Evolutionary conservation across 2,888 invertebrate genomes (phyloP).

Genomic region (Sinopyrophorus schimmeli): DNA sequence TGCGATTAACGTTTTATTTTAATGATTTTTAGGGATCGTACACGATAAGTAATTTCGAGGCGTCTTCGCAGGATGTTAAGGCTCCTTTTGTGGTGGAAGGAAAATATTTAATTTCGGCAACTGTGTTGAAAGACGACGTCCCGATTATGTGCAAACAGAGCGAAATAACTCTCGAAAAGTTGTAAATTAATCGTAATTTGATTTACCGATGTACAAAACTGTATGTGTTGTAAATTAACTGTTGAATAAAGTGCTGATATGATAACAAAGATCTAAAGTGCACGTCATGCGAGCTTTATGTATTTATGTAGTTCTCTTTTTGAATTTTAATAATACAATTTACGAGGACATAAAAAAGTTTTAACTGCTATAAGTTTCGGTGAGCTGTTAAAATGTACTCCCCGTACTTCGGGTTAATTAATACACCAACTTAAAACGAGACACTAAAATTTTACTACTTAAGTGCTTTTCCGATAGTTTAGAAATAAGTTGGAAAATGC

Average conservation of each 20-base stretch:
- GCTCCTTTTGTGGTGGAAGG: constrained; percentile 1
- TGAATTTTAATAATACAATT: not conserved
- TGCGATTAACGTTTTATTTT: too few relatives aligned
- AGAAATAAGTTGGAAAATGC: too few relatives aligned
- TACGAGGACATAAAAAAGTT: not conserved
- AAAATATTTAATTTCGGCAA: constrained; percentile 5
- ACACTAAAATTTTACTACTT: constrained; percentile 7
- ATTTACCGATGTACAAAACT: not conserved
- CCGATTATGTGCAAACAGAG: constrained; percentile 14
- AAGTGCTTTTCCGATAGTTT: constrained; percentile 4
- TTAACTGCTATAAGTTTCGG: not conserved
- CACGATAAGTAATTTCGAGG: constrained; percentile 4
- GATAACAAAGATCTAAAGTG: constrained; percentile 15
- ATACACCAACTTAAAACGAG: constrained; percentile 2
- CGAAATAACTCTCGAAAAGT: constrained; percentile 7
- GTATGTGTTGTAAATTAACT: constrained; percentile 24
- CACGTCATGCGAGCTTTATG: constrained; percentile 14
- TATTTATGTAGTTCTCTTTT: not conserved
- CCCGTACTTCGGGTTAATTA: constrained; percentile 4
- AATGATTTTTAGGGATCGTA: constrained; percentile 15
- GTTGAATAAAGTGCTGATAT: constrained; percentile 28
- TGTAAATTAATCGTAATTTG: constrained; percentile 2
- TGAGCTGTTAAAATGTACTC: constrained; percentile 4
- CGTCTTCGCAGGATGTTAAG: constrained; percentile 6
- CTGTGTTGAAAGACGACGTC: constrained; percentile 8